Evolutionary conservation across 1,140 invertebrate species (phyloP), one percentile per base, ranked within the genome.

Genomic region (Drosophila guanche): DNA sequence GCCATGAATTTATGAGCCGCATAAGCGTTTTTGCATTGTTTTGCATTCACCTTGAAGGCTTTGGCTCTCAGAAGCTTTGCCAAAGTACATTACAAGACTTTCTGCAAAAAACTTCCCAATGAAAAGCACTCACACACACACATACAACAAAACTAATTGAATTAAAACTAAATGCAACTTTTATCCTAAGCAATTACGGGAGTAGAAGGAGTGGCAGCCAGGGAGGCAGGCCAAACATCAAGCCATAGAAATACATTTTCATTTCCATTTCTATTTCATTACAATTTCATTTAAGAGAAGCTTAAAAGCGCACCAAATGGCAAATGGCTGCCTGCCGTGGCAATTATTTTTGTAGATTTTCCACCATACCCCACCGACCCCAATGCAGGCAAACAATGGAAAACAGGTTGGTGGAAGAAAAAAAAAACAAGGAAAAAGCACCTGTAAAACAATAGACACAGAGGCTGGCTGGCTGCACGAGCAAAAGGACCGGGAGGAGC

Each of bases 311-410:
- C 81, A 85, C 81, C 76, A 80, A 85, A 85, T 85, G 71, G 71
- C 71, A 67, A 75, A 75, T 75, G 83, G 73, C 77, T 85, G 83
- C 83, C 77, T 69, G 73, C 77, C 81, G 76, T 80, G 71, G 73
- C 83, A 86, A 86, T 86, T 86, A 86, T 86, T 86, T 86, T 86
- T 86, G 83, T 85, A 86, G 83, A 86, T 86, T 86, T 75, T 75
- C 8, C 61, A 37, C 60, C 52, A 51, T 22, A 29, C 51, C 57
- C 25, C 41, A 41, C 8, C 58, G 59, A 23, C 59, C 59, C 45
- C 43, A 12, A 42, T 20, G 41, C 23, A 55, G 22, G 65, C 55
- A 68, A 74, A 74, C 70, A 66, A 74, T 74, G 57, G 53, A 33
- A 72, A 72, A 70, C 33, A 37, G 33, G 33, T 37, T 37, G 33